phyloP scores from a whole-genome alignment of 2,797 vertebrate species.

The Luscinia luscinia region DNA sequence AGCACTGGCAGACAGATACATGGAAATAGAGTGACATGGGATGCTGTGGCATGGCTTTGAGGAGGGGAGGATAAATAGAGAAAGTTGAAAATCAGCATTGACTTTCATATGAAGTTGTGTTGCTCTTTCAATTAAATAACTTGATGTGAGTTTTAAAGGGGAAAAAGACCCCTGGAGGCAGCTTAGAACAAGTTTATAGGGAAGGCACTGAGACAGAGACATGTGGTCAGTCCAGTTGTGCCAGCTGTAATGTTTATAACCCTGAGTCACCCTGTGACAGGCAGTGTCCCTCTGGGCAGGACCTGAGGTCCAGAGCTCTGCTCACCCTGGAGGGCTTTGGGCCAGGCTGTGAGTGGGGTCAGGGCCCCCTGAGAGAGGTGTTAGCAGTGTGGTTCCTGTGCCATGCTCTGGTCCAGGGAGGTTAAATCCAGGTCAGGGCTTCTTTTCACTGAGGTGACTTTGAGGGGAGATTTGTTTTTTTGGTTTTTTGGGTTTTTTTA shows the following conservation, averaged over 20 bases:
- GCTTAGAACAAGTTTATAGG: neutral
- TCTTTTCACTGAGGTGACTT: neutral
- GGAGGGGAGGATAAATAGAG: neutral
- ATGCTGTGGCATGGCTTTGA: neutral
- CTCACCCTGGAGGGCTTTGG: neutral
- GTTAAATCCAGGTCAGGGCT: neutral
- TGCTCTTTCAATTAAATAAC: neutral
- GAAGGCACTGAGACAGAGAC: neutral
- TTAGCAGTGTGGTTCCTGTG: neutral
- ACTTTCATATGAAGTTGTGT: neutral
- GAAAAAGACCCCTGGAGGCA: neutral
- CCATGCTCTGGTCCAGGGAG: rapidly evolving
- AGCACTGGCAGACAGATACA: neutral
- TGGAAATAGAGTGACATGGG: neutral
- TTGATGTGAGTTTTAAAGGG: neutral
- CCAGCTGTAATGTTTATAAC: neutral
- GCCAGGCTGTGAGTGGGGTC: neutral
- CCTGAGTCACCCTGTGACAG: neutral
- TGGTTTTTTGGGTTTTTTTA: neutral
- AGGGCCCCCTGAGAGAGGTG: neutral
- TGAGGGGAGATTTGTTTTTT: neutral
- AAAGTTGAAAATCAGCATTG: neutral
- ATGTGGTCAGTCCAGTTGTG: neutral
- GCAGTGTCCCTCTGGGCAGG: neutral
- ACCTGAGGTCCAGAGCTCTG: neutral